Evolutionary conservation across 2,113 vertebrate species (phyloP).

Genomic region (Suncus etruscus): DNA sequence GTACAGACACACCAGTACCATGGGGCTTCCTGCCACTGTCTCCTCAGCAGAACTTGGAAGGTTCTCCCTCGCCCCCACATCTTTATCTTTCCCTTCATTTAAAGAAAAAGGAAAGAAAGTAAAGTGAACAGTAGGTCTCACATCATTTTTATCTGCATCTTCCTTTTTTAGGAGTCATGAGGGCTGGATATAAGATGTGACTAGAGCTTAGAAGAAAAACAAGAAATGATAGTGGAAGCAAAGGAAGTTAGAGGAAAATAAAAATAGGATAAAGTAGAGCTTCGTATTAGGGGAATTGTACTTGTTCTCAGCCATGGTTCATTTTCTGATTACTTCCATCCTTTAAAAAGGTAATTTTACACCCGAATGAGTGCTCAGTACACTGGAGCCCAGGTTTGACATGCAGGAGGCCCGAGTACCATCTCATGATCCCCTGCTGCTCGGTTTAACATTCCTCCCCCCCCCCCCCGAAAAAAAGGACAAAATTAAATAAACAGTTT

Average conservation of each 20-base stretch:
- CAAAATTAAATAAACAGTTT: no score
- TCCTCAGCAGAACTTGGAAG: no score
- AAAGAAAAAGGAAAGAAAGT: no score
- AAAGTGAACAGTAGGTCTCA: conserved; percentile 48
- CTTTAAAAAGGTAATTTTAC: conserved; percentile 24
- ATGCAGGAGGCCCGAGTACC: no score
- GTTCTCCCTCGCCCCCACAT: background rate
- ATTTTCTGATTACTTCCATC: conserved; percentile 40
- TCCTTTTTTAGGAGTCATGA: conserved; percentile 24
- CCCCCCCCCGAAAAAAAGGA: no score
- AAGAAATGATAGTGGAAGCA: conserved; percentile 25
- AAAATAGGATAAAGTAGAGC: background rate
- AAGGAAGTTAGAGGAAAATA: conserved; percentile 35
- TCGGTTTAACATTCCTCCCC: no score
- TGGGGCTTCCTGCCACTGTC: no score
- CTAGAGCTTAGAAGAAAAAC: background rate
- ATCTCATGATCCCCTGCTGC: no score
- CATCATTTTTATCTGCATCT: background rate
- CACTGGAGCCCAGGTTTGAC: no score
- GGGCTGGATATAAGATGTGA: background rate
- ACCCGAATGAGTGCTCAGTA: no score
- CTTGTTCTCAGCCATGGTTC: background rate
- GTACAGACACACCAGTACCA: no score
- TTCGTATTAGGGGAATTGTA: background rate
- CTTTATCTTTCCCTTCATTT: no score